Conservation (phyloP, 1,140 invertebrate species). For the Belonocnema kinseyi region DNA sequence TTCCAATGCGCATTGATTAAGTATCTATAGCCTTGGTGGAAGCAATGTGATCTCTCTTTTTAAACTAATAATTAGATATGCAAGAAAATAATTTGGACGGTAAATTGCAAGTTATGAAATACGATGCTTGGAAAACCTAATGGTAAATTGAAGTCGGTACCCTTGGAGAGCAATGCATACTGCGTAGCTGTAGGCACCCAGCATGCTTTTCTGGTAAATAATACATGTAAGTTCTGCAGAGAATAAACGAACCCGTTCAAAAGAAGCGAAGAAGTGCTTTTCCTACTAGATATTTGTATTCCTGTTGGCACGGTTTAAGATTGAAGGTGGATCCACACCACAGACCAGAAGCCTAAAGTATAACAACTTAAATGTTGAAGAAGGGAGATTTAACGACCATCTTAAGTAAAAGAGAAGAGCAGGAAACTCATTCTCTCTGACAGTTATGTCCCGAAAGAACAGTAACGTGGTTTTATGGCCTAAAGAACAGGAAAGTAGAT, state of each 20-base stretch:
- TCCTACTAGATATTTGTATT: slow-evolving; percentile 19
- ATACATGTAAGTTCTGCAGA: slow-evolving; percentile 3
- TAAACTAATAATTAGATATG: slow-evolving; percentile 10
- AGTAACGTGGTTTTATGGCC: neutral
- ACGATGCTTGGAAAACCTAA: neutral
- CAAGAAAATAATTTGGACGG: slow-evolving; percentile 7
- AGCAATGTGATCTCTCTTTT: neutral
- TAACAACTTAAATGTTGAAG: neutral
- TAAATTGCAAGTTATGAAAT: slow-evolving; percentile 29
- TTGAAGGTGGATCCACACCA: slow-evolving; percentile 15
- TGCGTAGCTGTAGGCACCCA: neutral
- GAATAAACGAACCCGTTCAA: slow-evolving; percentile 25
- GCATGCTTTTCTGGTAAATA: slow-evolving; percentile 6
- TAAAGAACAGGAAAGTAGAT: neutral
- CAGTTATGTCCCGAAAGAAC: slow-evolving; percentile 21
- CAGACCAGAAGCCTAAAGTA: neutral
- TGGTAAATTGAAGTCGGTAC: slow-evolving; percentile 22
- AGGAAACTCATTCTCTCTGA: slow-evolving; percentile 4
- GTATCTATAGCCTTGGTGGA: neutral
- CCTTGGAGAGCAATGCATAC: neutral
- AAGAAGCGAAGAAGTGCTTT: slow-evolving; percentile 1
- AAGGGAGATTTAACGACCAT: slow-evolving; percentile 14
- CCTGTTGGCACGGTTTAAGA: slow-evolving; percentile 23
- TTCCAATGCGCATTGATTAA: neutral
- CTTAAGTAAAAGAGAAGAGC: slow-evolving; percentile 24